phyloP scores from a whole-genome alignment of 2,113 vertebrate species.

The Ciconia boyciana region DNA sequence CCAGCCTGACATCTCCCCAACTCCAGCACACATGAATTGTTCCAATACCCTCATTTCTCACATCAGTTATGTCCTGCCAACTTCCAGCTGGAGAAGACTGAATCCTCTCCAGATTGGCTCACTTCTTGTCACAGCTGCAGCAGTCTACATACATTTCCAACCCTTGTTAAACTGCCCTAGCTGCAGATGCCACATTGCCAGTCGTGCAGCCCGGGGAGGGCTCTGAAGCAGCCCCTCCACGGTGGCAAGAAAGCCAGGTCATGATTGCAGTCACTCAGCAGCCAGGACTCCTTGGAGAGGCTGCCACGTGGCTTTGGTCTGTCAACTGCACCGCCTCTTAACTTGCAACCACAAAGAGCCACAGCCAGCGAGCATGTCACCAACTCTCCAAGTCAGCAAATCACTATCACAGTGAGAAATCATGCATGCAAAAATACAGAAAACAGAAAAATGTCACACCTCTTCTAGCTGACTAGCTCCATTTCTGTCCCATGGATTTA shows the following conservation, averaged over 20 bases:
- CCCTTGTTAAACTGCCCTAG: background rate
- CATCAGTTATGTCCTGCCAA: background rate
- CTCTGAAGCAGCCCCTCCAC: background rate
- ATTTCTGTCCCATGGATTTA: background rate
- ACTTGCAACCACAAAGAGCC: background rate
- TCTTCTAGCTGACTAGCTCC: background rate
- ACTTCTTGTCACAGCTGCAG: background rate
- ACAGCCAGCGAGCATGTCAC: background rate
- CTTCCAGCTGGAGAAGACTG: background rate
- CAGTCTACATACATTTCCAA: background rate
- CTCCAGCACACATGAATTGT: background rate
- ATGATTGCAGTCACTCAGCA: background rate
- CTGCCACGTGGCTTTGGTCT: background rate
- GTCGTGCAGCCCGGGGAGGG: background rate
- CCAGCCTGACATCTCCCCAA: background rate
- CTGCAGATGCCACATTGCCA: background rate
- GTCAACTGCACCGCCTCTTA: background rate
- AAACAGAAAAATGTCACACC: background rate
- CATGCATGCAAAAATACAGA: background rate
- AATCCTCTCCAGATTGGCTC: background rate
- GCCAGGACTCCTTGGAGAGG: background rate
- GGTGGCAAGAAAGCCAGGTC: background rate
- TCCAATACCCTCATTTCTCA: background rate
- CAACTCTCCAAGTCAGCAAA: background rate
- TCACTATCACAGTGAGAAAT: background rate